Percentiles rank a stretch among this genome's conserved stretches.
These are phyloP conservation scores for Pediacus dermestoides DNA, from an alignment of 2,888 invertebrate genomes.

Conservation along the genomic window DNA sequence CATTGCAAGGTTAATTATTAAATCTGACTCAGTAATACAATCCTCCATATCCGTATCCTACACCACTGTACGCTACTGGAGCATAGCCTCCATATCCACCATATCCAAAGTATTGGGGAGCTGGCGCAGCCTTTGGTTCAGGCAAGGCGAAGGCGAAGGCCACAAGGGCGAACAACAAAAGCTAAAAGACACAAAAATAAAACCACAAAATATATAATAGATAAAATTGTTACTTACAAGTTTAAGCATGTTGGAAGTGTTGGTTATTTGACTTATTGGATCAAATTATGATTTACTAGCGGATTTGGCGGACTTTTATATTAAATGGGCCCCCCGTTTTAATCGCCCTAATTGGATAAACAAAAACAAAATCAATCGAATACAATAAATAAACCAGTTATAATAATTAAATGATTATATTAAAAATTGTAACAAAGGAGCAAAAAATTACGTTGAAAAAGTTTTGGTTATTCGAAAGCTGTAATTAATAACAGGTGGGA, in stretches of 20 bases:
- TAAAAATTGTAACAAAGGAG: no score
- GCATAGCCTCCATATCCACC: conserved; percentile 11
- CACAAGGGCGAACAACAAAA: conserved; percentile 35
- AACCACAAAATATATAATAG: conserved; percentile 16
- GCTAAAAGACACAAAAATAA: not conserved
- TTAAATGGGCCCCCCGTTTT: no score
- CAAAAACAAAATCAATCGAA: no score
- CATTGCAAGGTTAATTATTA: no score
- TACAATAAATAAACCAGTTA: no score
- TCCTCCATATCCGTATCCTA: conserved; percentile 2
- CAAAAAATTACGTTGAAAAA: no score
- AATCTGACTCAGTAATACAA: conserved; percentile 3
- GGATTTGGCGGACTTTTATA: no score
- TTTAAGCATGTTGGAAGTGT: conserved; percentile 14
- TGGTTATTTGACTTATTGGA: not conserved
- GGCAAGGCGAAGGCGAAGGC: conserved; percentile 39
- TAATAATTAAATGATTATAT: no score
- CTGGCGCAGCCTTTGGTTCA: conserved; percentile 36
- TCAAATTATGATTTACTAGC: conserved; percentile 3
- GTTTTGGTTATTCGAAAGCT: no score
- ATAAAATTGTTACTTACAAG: conserved; percentile 13
- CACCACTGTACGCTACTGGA: not conserved
- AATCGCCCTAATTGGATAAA: no score
- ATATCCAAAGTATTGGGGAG: conserved; percentile 10
- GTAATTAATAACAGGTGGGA: no score